Conservation (phyloP, 2,888 invertebrate genomes). For the Thalpophila matura region DNA sequence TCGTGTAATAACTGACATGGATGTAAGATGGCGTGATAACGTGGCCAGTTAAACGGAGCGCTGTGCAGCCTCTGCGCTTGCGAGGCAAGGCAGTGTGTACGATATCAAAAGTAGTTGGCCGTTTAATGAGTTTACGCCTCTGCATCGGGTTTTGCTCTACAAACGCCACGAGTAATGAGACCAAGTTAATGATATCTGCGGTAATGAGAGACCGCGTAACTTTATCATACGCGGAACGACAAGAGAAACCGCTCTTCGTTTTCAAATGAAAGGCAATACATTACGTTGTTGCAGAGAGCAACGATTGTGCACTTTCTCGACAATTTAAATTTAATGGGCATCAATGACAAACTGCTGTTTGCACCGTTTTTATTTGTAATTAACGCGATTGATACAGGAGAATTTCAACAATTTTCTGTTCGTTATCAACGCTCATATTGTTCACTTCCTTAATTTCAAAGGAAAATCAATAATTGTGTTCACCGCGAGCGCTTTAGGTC, state of each 20-base stretch:
- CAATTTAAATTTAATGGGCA: slow-evolving; percentile 74
- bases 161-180: slow-evolving; percentile 75
- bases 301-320: slow-evolving; percentile 79
- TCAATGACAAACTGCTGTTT: slow-evolving; percentile 67
- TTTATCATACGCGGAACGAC: slow-evolving; percentile 83
- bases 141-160: slow-evolving; percentile 68
- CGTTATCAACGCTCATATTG: not conserved
- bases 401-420: not conserved
- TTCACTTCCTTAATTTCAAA: slow-evolving; percentile 31
- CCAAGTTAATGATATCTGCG: slow-evolving; percentile 78
- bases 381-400: slow-evolving; percentile 3
- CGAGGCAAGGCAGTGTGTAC: slow-evolving; percentile 51
- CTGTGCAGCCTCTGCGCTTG: slow-evolving; percentile 49
- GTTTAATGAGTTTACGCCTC: slow-evolving; percentile 62
- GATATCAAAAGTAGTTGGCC: slow-evolving; percentile 62
- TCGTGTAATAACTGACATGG: slow-evolving; percentile 51
- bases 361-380: slow-evolving; percentile 44
- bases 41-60: slow-evolving; percentile 49
- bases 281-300: slow-evolving; percentile 72
- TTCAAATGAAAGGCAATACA: slow-evolving; percentile 85
- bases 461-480: slow-evolving; percentile 44
- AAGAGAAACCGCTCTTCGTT: slow-evolving; percentile 83
- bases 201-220: slow-evolving; percentile 84
- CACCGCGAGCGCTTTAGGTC: slow-evolving; percentile 31
- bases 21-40: slow-evolving; percentile 52